Conservation (phyloP, 2,113 vertebrate genomes). For the human region DNA sequence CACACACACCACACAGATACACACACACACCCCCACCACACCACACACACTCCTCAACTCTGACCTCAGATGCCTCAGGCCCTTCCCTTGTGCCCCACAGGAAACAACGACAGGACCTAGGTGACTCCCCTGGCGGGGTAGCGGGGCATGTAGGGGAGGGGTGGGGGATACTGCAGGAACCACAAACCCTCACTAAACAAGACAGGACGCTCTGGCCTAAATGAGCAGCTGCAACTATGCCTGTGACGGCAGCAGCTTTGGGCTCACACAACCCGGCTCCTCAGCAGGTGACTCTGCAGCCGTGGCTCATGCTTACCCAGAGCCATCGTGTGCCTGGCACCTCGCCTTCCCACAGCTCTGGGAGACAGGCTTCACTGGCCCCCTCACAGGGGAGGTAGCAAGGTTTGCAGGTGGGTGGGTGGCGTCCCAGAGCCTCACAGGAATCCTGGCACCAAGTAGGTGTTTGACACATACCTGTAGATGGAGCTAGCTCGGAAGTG, state of each 20-base stretch:
- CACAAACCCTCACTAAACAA: background rate
- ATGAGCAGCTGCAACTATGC: background rate
- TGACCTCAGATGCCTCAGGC: no score
- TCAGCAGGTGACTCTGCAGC: background rate
- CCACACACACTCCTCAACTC: no score
- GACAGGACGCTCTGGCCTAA: background rate
- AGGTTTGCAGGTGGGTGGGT: background rate
- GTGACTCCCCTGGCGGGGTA: background rate
- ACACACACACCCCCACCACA: no score
- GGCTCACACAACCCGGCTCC: fast-evolving
- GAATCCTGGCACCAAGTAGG: background rate
- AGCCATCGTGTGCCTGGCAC: fast-evolving
- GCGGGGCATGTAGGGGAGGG: fast-evolving
- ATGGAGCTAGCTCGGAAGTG: fast-evolving
- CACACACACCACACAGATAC: no score
- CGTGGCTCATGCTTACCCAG: fast-evolving
- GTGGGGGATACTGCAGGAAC: background rate
- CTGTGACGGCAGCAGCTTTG: background rate
- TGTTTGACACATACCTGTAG: background rate
- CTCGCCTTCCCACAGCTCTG: no score
- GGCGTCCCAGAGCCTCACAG: background rate
- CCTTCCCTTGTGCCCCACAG: background rate
- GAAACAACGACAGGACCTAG: background rate
- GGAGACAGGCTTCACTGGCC: background rate
- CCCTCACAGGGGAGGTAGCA: background rate